Conservation (phyloP, 2,113 vertebrate species). For the Anarrhichthys ocellatus region DNA sequence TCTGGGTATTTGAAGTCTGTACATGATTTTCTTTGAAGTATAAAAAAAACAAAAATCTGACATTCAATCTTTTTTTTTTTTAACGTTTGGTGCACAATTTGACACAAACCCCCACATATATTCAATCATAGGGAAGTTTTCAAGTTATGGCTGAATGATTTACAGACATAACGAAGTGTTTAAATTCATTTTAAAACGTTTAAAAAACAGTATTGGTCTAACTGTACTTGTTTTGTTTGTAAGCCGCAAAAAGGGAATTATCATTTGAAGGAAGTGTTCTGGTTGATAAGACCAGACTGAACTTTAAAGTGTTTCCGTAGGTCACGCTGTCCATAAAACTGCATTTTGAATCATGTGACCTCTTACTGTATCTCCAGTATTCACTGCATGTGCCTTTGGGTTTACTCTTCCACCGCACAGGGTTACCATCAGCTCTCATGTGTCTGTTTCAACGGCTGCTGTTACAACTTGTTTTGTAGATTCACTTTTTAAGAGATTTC, state of each 20-base stretch:
- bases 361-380: conserved; percentile 3
- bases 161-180: background rate
- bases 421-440: conserved; percentile 4
- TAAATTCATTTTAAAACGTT: background rate
- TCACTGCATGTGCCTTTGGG: conserved; percentile 48
- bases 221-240: background rate
- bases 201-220: background rate
- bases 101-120: background rate
- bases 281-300: conserved; percentile 3
- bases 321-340: background rate
- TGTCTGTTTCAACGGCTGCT: background rate
- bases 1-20: conserved; percentile 23
- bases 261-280: conserved; percentile 44
- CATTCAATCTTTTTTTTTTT: conserved; percentile 2
- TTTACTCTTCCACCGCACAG: background rate
- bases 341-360: background rate
- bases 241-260: background rate
- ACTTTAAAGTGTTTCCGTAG: conserved; percentile 17
- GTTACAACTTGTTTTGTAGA: conserved; percentile 6
- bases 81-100: background rate
- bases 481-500: background rate
- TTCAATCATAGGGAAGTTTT: background rate
- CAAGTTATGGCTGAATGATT: background rate
- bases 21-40: conserved; percentile 26
- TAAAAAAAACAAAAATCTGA: background rate